Conservation (phyloP, 2,113 vertebrate species). For the Pomatostomus ruficeps region DNA sequence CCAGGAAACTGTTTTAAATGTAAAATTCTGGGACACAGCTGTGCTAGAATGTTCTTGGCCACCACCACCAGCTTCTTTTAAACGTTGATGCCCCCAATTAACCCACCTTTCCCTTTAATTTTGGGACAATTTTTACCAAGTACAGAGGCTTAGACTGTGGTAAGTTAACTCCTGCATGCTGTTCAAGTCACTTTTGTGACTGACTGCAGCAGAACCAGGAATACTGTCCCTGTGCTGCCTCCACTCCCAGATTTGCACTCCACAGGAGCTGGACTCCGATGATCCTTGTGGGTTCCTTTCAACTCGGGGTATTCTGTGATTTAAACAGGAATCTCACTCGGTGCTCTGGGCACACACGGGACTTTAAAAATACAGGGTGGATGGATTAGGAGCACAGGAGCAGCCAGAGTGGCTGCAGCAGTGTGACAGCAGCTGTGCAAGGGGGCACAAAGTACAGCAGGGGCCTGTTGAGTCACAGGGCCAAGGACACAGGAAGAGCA, state of each 20-base stretch:
- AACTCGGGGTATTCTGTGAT: neutral
- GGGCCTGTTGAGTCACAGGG: neutral
- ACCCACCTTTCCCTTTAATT: neutral
- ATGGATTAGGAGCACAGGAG: neutral
- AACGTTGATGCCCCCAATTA: neutral
- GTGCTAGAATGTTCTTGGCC: neutral
- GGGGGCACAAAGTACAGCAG: neutral
- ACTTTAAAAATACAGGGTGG: neutral
- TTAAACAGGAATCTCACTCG: neutral
- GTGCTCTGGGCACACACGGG: neutral
- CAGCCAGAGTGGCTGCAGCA: neutral
- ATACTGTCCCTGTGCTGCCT: neutral
- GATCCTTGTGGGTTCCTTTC: neutral
- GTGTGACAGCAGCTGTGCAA: neutral
- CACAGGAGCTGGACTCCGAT: neutral
- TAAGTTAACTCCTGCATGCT: neutral
- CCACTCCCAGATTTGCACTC: neutral
- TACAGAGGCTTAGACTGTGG: neutral
- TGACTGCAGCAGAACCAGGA: neutral
- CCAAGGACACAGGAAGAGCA: neutral
- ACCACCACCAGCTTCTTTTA: neutral
- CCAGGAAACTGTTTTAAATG: neutral
- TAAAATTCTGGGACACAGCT: neutral
- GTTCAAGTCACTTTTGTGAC: neutral
- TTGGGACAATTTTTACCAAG: neutral